Conservation (phyloP, 2,888 invertebrate species). For the Metopia argyrocephala region DNA sequence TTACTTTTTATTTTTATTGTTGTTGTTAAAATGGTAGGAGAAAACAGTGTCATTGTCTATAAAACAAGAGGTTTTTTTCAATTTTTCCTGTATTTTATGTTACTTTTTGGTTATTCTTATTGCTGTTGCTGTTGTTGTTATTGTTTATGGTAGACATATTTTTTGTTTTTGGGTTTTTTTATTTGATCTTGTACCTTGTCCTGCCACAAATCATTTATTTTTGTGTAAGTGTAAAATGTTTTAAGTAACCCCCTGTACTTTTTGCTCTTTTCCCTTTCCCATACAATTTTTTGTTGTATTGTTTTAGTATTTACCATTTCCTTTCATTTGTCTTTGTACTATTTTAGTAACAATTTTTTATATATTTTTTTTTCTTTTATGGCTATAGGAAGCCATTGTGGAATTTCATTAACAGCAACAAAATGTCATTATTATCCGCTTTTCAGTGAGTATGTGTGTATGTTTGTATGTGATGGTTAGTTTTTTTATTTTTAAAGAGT, state of each 20-base stretch:
- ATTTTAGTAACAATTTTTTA: constrained; percentile 4
- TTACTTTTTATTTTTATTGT: neutral
- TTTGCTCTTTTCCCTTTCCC: neutral
- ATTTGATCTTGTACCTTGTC: constrained; percentile 24
- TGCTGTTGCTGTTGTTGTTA: neutral
- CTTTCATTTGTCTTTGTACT: neutral
- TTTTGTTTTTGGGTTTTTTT: too few species aligned
- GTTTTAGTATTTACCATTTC: neutral
- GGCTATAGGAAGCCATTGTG: constrained; percentile 35
- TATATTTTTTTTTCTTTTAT: neutral
- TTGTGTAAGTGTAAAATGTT: constrained; percentile 23
- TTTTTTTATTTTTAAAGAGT: too few species aligned
- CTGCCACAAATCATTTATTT: constrained; percentile 42
- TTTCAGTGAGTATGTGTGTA: neutral
- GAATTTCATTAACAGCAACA: constrained; percentile 57
- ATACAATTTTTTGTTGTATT: neutral
- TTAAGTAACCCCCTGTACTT: neutral
- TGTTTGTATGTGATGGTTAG: neutral
- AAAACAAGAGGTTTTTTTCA: neutral
- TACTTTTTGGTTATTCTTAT: neutral
- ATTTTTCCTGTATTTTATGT: neutral
- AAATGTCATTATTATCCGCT: constrained; percentile 52
- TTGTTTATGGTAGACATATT: neutral
- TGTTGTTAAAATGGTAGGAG: neutral
- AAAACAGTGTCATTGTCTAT: neutral